Percentiles rank a stretch among this genome's conserved stretches.
These are phyloP conservation scores for Tubiluchus corallicola DNA, from an alignment of 2,888 invertebrate genomes.

Conservation along the genomic window DNA sequence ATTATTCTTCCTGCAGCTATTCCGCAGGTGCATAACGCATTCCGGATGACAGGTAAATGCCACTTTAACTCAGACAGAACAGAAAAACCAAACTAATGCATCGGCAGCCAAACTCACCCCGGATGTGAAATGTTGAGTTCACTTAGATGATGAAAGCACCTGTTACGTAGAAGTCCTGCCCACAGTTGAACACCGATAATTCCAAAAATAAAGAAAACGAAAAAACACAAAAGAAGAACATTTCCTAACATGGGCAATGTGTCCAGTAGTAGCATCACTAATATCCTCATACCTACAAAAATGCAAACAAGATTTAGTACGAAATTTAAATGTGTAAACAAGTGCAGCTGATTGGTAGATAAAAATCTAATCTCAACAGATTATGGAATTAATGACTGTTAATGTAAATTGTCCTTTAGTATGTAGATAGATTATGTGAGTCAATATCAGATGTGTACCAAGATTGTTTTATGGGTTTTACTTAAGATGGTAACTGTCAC, in stretches of 20 bases:
- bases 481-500: neutral
- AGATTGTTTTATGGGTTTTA: neutral
- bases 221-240: conserved; percentile 86
- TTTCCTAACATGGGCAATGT: conserved; percentile 99
- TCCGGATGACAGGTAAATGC: no score
- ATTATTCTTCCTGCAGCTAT: no score
- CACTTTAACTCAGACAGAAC: no score
- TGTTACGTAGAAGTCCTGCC: conserved; percentile 89
- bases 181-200: conserved; percentile 98
- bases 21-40: no score
- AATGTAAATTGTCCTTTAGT: no score
- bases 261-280: conserved; percentile 93
- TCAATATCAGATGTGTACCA: conserved; percentile 13
- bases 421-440: neutral
- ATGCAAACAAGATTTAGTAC: no score
- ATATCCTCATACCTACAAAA: conserved; percentile 78
- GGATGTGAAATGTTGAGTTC: no score
- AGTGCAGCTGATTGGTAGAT: neutral
- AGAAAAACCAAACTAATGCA: no score
- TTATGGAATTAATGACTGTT: no score
- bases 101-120: no score
- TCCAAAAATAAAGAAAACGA: conserved; percentile 99
- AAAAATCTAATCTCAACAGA: neutral
- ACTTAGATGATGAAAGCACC: conserved; percentile 75
- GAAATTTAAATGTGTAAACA: neutral